Evolutionary conservation across 1,140 invertebrate species (phyloP), one percentile per base, ranked within the genome.

Genomic region (Venturia canescens): DNA sequence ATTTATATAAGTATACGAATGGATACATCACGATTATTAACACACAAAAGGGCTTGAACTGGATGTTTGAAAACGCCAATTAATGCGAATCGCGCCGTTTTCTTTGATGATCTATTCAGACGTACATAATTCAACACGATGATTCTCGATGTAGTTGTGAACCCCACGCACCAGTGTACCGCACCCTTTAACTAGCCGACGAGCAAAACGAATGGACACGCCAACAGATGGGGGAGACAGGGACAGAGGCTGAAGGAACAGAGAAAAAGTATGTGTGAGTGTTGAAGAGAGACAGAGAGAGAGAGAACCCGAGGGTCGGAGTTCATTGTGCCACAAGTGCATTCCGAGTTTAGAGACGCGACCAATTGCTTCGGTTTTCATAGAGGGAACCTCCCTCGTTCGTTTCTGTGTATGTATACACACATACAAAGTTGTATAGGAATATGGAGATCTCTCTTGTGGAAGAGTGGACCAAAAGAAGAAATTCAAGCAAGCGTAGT

Each of bases 321-420:
- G 88, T 89, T 89, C 88, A 89, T 89, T 87, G 88, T 88, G 87
- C 87, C 86, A 88, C 87, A 87, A 88, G 86, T 88, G 87, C 84
- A 85, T 86, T 84, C 86, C 85, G 84, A 84, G 84, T 85, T 81
- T 72, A 48, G 34, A 84, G 80, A 83, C 85, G 72, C 82, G 83
- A 80, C 82, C 87, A 87, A 87, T 87, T 87, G 82, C 83, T 84
- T 78, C 85, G 74, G 53, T 38, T 85, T 86, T 83, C 34, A 57
- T 75, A 50, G 27, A 26, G 26, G 60, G 60, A 57, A 79, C 70
- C 66, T 72, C 57, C 31, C 50, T 34, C 67, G 18, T 79, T 21
- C 38, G 53, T 66, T 53, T 27, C n/a, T 75, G 6, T 18, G 6
- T 53, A 57, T 57, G 27, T 27, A 66, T 66, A 66, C 4, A 27